Base-by-base conservation (phyloP, 2,888 invertebrate genomes). In the Cheilosia soror region DNA sequence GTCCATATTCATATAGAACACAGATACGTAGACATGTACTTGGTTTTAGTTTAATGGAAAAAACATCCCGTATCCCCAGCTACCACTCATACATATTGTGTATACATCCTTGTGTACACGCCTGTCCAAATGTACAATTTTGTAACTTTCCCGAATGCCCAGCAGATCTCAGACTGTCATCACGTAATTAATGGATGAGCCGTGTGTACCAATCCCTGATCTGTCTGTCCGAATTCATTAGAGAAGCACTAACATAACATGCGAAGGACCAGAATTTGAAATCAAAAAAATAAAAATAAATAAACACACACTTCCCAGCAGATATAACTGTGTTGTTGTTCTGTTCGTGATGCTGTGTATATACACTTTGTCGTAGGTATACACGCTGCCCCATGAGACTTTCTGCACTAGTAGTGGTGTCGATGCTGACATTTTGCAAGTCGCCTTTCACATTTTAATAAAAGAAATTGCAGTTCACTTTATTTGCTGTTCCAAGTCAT, bases 171-270 rank as follows among this genome's bases (percentile, higher is more conserved):
- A 71, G 81, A 84, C 80, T 87, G 87, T 87, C 87, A 87, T 82
- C 87, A 78, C 87, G 78, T 87, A 87, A 87, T 87, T 87, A 87
- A 87, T 87, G 87, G 87, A 87, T 87, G 87, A 86, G 87, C 66
- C 83, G 71, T 76, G 76, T 81, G 82, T 80, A 84, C 84, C 76
- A 85, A 85, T 85, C 80, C 84, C 75, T 66, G 84, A 85, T 76
- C 80, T 76, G 84, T 85, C 84, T 85, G 84, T 85, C 84, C 71
- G 71, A 85, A 80, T 85, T 85, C 84, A 85, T 85, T 85, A 85
- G 84, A 80, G 80, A 58, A 76, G 71, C 84, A 80, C 75, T 79
- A 80, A 84, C 79, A 78, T 42, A 82, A 80, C 84, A 80, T 66
- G 76, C 63, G 71, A 85, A 76, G 80, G 84, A 85, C 71, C 79